Conservation (phyloP, 2,888 invertebrate species). For the Mantis religiosa region DNA sequence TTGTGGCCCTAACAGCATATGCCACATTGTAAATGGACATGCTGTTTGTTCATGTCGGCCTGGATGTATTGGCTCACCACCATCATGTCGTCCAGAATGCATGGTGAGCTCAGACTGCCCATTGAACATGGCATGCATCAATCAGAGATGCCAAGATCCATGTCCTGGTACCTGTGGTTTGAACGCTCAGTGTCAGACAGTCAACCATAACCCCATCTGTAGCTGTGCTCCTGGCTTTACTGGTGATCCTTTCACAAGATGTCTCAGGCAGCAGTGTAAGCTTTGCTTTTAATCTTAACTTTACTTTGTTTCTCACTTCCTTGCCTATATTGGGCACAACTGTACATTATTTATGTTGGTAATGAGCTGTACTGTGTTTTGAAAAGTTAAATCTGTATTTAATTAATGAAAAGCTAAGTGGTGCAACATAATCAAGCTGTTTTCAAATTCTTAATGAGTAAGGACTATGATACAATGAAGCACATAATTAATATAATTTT, state of each 20-base stretch:
- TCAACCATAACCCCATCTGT: constrained; percentile 71
- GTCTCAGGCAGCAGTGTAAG: constrained; percentile 57
- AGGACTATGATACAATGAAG: too few relatives aligned
- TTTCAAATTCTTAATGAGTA: too few relatives aligned
- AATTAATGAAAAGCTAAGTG: too few relatives aligned
- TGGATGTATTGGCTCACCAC: constrained; percentile 70
- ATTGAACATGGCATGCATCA: constrained; percentile 69
- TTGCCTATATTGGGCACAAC: not conserved
- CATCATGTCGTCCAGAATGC: constrained; percentile 73
- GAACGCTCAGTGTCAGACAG: constrained; percentile 72
- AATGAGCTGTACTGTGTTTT: not conserved
- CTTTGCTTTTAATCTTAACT: constrained; percentile 34
- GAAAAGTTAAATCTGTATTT: not conserved
- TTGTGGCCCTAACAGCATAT: constrained; percentile 74
- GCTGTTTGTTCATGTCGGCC: constrained; percentile 73
- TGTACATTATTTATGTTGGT: not conserved
- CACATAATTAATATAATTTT: too few relatives aligned
- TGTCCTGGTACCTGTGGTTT: constrained; percentile 73
- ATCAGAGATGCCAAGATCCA: constrained; percentile 72
- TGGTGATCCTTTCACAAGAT: constrained; percentile 39
- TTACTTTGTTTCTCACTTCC: constrained; percentile 9
- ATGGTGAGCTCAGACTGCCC: constrained; percentile 74
- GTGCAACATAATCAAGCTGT: too few relatives aligned
- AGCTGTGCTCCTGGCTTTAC: constrained; percentile 40
- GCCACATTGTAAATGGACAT: constrained; percentile 64